These are phyloP conservation scores for Bombus cullumanus DNA, from an alignment of 1,140 invertebrate genomes.

Conservation along the genomic window DNA sequence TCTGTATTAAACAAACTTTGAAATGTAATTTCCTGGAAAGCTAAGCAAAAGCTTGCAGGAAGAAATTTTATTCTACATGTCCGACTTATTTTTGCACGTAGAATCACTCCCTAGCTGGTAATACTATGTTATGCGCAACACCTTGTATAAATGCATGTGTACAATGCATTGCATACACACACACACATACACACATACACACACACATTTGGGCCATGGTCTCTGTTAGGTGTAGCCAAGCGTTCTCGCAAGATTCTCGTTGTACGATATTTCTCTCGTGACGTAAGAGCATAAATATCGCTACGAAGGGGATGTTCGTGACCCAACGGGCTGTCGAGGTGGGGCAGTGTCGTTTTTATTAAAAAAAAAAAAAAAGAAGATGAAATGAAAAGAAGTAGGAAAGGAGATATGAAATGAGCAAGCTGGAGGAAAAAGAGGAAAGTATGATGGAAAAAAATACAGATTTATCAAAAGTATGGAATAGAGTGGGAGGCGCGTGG, in stretches of 20 bases:
- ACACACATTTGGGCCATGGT: background rate
- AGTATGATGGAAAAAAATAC: slow-evolving; percentile 21
- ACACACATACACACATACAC: too few relatives aligned
- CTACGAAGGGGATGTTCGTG: slow-evolving; percentile 54
- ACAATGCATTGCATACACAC: background rate
- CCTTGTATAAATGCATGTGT: background rate
- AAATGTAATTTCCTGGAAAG: background rate
- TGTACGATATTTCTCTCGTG: slow-evolving; percentile 66
- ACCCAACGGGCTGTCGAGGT: slow-evolving; percentile 35
- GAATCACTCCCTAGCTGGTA: background rate
- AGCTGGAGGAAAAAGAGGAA: background rate
- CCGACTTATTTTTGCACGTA: background rate
- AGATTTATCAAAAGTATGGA: slow-evolving; percentile 62
- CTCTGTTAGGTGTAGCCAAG: slow-evolving; percentile 2
- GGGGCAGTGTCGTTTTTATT: slow-evolving; percentile 60
- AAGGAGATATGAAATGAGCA: background rate
- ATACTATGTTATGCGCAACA: background rate
- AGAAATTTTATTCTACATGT: background rate
- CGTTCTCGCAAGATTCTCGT: slow-evolving; percentile 55
- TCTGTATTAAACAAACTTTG: background rate
- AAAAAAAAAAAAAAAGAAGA: slow-evolving; percentile 44
- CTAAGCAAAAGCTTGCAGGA: background rate
- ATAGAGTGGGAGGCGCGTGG: slow-evolving; percentile 18
- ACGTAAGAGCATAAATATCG: slow-evolving; percentile 67
- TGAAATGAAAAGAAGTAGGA: background rate